Conservation (phyloP, 1,140 invertebrate species). For the Psix sp. region DNA sequence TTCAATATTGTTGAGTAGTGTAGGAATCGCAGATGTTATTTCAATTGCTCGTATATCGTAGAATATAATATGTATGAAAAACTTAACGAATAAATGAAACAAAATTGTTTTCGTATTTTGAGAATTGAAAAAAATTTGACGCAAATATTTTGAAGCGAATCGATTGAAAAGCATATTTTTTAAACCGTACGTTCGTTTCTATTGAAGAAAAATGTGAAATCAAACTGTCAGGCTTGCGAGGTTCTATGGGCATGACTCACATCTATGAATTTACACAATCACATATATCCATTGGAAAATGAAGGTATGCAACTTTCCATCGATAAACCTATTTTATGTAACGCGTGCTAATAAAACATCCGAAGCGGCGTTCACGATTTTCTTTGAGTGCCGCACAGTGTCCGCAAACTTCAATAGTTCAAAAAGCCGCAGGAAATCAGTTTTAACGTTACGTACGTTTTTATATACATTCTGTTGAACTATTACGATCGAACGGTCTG, state of each 20-base stretch:
- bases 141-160: background rate
- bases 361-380: conserved; percentile 22
- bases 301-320: conserved; percentile 34
- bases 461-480: no score
- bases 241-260: conserved; percentile 18
- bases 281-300: conserved; percentile 19
- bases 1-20: no score
- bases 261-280: conserved; percentile 21
- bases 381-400: conserved; percentile 12
- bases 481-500: no score
- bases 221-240: conserved; percentile 5
- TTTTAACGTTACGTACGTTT: no score
- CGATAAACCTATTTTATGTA: conserved; percentile 38
- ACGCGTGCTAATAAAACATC: conserved; percentile 12
- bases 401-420: conserved; percentile 16
- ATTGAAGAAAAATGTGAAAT: conserved; percentile 27
- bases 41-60: background rate
- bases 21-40: no score
- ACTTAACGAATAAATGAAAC: conserved; percentile 13
- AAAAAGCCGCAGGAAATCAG: conserved; percentile 33
- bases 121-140: conserved; percentile 14
- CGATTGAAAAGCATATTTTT: no score
- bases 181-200: no score
- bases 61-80: background rate
- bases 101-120: background rate